Base-by-base conservation (phyloP, 1,140 invertebrate species). In the Lepidostoma basale region DNA sequence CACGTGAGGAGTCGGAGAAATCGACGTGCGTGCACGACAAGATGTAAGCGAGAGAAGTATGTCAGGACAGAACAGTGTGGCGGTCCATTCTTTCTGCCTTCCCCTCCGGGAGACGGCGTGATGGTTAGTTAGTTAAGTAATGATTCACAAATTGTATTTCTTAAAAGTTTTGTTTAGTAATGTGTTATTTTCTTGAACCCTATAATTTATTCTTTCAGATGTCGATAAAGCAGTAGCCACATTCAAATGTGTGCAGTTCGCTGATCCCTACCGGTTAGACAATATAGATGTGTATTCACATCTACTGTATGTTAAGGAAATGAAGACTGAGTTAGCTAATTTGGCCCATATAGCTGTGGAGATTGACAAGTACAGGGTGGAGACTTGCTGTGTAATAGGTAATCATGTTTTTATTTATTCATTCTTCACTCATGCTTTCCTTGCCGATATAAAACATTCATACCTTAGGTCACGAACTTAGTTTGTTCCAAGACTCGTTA, bases 371-470 rank as follows among this genome's bases (percentile, higher is more conserved):
- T 99, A 98, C 77, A 86, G 94, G 76, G 92, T 97, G 10, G 97
- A 99, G 84, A 99, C 97, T 0, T 99, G 97, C 80, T 98, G 96
- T 84, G 94, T 99, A 75, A 94, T 99, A 78, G 98, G 97, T 94
- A 82, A 86, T 49, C 12, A 54, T 54, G 60, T 72, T 30, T 14
- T 54, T 58, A 12, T 22, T 47, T 25, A 47, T 45, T 47, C 1
- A 8, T 18, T 42, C 2, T 44, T 62, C 1, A 62, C n/a, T 23
- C 40, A 9, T 9, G 14, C 33, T 36, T 9, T 36, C 33, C 1
- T 2, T 3, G 5, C 33, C n/a, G 8, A 58, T 4, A 3, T 25
- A 30, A n/a, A 14, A 30, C 3, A 58, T 25, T 30, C n/a, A 3
- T 56, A 22, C 33, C 10, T 23, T 52, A 52, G n/a, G n/a, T 52